Evolutionary conservation across 1,140 invertebrate genomes (phyloP).

Genomic region (Drosophila takahashii): DNA sequence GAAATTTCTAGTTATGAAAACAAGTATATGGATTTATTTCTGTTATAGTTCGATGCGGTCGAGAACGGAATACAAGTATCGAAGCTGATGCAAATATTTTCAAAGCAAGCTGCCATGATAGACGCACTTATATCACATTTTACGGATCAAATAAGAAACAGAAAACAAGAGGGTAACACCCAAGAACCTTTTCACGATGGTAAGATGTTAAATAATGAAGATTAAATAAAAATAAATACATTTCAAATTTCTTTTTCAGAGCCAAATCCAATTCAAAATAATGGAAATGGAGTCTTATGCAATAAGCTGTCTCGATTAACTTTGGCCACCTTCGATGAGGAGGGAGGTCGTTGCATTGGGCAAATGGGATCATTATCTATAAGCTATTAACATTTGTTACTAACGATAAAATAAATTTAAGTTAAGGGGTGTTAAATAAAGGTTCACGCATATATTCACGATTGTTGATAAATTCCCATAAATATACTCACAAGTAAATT

Average conservation of each 20-base stretch:
- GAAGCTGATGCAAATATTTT: conserved; percentile 93
- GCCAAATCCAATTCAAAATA: conserved; percentile 84
- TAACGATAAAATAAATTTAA: conserved; percentile 52
- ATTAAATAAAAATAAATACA: neutral
- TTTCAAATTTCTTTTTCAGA: conserved; percentile 47
- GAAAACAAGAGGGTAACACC: conserved; percentile 79
- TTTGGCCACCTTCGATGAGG: conserved; percentile 94
- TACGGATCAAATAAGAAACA: conserved; percentile 86
- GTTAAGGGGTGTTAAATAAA: conserved; percentile 57
- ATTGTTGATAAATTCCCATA: conserved; percentile 56
- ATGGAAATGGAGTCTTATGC: conserved; percentile 86
- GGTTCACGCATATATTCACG: conserved; percentile 54
- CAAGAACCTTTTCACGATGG: conserved; percentile 85
- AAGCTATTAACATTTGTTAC: conserved; percentile 86
- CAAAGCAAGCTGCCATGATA: conserved; percentile 95
- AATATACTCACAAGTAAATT: conserved; percentile 39
- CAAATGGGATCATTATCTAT: conserved; percentile 91
- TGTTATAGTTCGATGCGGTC: conserved; percentile 91
- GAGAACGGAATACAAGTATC: conserved; percentile 94
- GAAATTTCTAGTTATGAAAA: neutral
- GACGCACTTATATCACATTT: conserved; percentile 95
- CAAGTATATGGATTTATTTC: neutral
- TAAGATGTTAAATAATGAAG: conserved; percentile 25
- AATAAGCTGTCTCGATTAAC: conserved; percentile 95
- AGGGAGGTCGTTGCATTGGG: conserved; percentile 91